A percentile compares a stretch with the other conserved stretches of the same genome.
phyloP scores from a whole-genome alignment of 2,113 vertebrate genomes.

The Probosciger aterrimus region DNA sequence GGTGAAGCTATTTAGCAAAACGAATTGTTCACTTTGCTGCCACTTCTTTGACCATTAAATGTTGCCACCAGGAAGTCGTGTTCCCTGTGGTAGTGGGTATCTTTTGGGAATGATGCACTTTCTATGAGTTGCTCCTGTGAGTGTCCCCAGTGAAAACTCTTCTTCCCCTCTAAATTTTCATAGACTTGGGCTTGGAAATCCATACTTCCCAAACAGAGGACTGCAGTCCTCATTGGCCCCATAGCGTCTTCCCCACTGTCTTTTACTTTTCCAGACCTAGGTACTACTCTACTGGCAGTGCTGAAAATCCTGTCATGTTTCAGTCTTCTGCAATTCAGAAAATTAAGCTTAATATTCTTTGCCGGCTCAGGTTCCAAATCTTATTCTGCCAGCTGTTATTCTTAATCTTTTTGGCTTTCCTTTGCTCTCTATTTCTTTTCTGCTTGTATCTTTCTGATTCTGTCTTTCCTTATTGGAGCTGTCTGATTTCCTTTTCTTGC shows the following conservation, averaged over 20 bases:
- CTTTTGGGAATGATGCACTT: background rate
- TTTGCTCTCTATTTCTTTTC: background rate
- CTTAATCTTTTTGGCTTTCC: background rate
- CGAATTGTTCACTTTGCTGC: background rate
- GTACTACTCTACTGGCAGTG: background rate
- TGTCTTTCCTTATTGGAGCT: background rate
- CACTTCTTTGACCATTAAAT: background rate
- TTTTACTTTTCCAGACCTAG: background rate
- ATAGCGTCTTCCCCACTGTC: background rate
- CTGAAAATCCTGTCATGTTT: background rate
- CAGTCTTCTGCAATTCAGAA: background rate
- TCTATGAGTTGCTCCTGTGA: background rate
- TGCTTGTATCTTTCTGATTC: background rate
- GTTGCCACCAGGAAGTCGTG: background rate
- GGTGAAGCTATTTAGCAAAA: background rate
- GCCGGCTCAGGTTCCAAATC: background rate
- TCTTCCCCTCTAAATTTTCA: background rate
- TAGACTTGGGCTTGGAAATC: background rate
- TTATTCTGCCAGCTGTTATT: background rate
- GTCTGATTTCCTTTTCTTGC: background rate
- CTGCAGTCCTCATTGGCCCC: background rate
- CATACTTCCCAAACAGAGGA: background rate
- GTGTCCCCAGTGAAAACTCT: background rate
- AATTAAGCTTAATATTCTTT: background rate
- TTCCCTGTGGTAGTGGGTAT: accelerated